Percentiles rank a stretch among this genome's conserved stretches.
These are phyloP conservation scores for Saxicola maurus DNA, from an alignment of 2,797 vertebrate species.

Conservation along the genomic window DNA sequence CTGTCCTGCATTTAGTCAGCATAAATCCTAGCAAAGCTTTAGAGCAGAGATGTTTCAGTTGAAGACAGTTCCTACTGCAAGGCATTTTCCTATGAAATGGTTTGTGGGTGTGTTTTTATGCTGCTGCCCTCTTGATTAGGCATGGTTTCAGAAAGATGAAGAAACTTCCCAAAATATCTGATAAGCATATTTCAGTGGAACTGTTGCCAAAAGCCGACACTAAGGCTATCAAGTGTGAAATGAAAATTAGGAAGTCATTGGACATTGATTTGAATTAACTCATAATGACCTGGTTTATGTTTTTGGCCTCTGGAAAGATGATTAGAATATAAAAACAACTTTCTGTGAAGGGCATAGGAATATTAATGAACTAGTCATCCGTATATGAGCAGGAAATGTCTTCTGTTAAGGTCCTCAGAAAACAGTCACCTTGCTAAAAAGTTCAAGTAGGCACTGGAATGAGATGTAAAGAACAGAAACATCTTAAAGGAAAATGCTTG, in stretches of 20 bases:
- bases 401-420: background rate
- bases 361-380: background rate
- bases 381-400: background rate
- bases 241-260: background rate
- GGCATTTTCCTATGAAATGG: background rate
- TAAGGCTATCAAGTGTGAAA: conserved; percentile 22
- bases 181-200: background rate
- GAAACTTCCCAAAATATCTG: background rate
- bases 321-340: conserved; percentile 11
- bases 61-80: background rate
- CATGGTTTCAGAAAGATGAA: background rate
- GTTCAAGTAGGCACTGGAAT: background rate
- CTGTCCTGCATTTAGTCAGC: background rate
- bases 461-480: background rate
- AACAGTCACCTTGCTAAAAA: background rate
- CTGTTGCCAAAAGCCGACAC: background rate
- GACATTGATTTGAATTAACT: conserved; percentile 18
- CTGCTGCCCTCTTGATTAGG: background rate
- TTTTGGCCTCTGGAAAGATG: conserved; percentile 1
- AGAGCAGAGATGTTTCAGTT: background rate
- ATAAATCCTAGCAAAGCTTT: background rate
- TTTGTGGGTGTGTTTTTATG: background rate
- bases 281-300: conserved; percentile 25
- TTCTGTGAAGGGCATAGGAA: conserved; percentile 9
- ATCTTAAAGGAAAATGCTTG: background rate